Evolutionary conservation across 2,888 invertebrate genomes (phyloP), one percentile per base, ranked within the genome.

Genomic region (Elaeidobius kamerunicus): DNA sequence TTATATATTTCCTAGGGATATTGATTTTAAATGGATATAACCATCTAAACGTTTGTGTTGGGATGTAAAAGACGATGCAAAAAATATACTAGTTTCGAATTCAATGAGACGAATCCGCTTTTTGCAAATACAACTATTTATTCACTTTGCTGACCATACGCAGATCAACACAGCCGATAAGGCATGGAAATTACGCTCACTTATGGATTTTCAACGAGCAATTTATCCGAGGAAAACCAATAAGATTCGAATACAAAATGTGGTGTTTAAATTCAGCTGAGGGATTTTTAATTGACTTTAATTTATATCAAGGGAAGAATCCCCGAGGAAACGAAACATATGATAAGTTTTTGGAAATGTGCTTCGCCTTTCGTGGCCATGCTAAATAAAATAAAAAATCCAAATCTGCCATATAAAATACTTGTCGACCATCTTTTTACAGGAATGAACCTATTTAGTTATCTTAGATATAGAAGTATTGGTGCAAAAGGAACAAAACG

Each of bases 11-110:
- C 12, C 36, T 35, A 7, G 9, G 36, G 16, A 46, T 34, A 20
- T 35, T 35, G 35, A 35, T 35, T 35, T n/a, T 35, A 35, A 35
- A n/a, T n/a, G 35, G 35, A n/a, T 35, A 35, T 35, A 35, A 35
- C 35, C 35, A n/a, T 35, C 35, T 35, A 35, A 35, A n/a, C n/a
- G n/a, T n/a, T n/a, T n/a, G n/a, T n/a, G n/a, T n/a, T n/a, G n/a
- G n/a, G n/a, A n/a, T n/a, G n/a, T n/a, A n/a, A 35, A 35, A 35
- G 35, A 35, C 15, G 35, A 35, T 15, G 35, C 14, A 5, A 35
- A 35, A 35, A 35, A 35, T 35, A 35, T 35, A 14, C n/a, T 35
- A n/a, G 35, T 35, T 35, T 7, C 35, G 5, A 35, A 35, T n/a
- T 35, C 35, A 35, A 35, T 35, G 35, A 14, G 35, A 35, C 35